Conservation (phyloP, 2,888 invertebrate species). For the Nemoura dubitans region DNA sequence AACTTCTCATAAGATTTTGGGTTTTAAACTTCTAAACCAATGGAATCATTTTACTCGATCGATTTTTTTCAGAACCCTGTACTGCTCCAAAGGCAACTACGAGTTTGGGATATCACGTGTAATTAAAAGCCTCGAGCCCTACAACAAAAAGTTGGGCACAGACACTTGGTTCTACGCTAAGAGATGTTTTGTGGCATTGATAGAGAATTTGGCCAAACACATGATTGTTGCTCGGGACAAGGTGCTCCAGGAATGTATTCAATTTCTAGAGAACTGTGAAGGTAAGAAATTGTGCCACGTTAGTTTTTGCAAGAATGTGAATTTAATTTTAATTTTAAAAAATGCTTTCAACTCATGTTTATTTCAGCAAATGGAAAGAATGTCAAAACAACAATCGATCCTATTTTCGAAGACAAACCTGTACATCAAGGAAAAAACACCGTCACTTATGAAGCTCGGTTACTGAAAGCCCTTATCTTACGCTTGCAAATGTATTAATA, state of each 20-base stretch:
- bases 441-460: conserved; percentile 88
- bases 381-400: conserved; percentile 84
- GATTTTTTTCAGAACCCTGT: conserved; percentile 75
- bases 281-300: too few species aligned
- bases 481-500: conserved; percentile 64
- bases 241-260: conserved; percentile 86
- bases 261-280: conserved; percentile 91
- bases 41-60: not conserved
- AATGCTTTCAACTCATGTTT: too few species aligned
- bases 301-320: too few species aligned
- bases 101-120: conserved; percentile 98
- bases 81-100: conserved; percentile 98
- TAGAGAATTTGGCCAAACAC: conserved; percentile 91
- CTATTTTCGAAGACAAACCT: conserved; percentile 77
- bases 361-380: conserved; percentile 81
- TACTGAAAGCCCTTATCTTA: conserved; percentile 82
- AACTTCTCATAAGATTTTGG: conserved; percentile 12
- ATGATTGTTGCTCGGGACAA: conserved; percentile 88
- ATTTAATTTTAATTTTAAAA: too few species aligned
- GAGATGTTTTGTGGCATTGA: conserved; percentile 90
- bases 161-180: conserved; percentile 99
- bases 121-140: conserved; percentile 95
- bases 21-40: not conserved
- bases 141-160: conserved; percentile 92
- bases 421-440: conserved; percentile 82